Base-by-base conservation (phyloP, 2,888 invertebrate genomes). In the Orgyia antiqua region DNA sequence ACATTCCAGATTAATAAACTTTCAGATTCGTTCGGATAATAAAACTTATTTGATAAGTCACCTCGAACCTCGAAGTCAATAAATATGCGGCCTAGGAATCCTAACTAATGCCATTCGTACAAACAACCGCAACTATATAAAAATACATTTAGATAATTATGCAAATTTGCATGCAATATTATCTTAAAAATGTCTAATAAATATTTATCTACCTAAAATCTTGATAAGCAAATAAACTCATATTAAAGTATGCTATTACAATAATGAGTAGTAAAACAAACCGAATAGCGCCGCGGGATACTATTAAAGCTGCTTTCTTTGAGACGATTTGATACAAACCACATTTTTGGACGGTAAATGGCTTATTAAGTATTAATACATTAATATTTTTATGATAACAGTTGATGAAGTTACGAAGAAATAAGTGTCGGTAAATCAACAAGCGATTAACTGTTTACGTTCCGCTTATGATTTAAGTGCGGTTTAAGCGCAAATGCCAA, bases 351-450 rank as follows among this genome's bases (percentile, higher is more conserved):
- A 38, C 44, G 33, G 41, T 47, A 42, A 51, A 51, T 38, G 36
- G 28, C 48, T 51, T 46, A 51, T 47, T 54, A 47, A 39, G 36
- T 44, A 54, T 54, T 39, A 53, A 53, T 43, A 38, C 36, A 44
- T 46, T 53, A 37, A 51, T 51, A 54, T 51, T 42, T 51, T 44
- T 46, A 54, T 47, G 47, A 51, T 51, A 51, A 51, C 27, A 41
- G 27, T 41, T 46, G 35, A 46, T 28, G 24, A 41, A 38, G 36
- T 32, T 43, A 33, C 33, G 27, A 24, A 33, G 25, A 10, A 6
- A 20, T 13, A 33, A 27, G 23, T 12, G 3, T 12, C 4, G 24
- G 19, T 4, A 17, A 19, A 7, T 4, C 3, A 18, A 9, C 8
- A 10, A 31, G 28, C 30, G 24, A 11, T 3, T 11, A 42, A 30